These are phyloP conservation scores for Pachycephala philippinensis DNA, from an alignment of 2,113 vertebrate genomes.

Conservation along the genomic window DNA sequence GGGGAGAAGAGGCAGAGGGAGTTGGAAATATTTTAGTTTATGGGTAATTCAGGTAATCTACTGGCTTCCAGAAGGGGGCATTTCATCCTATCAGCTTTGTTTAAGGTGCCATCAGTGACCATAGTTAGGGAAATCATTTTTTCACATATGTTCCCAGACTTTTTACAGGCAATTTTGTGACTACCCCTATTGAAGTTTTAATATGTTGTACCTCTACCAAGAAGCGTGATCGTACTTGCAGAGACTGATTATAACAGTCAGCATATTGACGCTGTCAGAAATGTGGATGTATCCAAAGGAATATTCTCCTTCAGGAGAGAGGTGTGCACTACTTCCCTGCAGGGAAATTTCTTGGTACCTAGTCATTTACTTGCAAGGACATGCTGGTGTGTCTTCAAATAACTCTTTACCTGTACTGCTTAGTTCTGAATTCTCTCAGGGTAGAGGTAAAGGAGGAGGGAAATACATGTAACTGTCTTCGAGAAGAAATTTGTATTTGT, in stretches of 20 bases:
- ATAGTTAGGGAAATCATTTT: not conserved
- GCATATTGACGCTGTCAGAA: not conserved
- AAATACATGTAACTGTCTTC: not conserved
- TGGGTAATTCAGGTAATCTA: not conserved
- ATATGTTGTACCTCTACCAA: not conserved
- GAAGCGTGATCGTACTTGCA: not conserved
- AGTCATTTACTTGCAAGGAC: conserved; percentile 16
- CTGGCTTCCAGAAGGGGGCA: not conserved
- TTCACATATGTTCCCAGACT: not conserved
- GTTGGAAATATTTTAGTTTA: not conserved
- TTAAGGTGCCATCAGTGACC: not conserved
- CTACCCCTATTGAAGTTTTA: not conserved
- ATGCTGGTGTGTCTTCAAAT: not conserved
- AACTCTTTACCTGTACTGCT: not conserved
- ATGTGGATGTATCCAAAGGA: not conserved
- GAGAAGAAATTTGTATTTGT: not conserved
- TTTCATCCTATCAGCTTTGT: not conserved
- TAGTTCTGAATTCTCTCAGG: not conserved
- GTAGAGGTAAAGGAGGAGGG: not conserved
- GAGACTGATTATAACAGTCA: not conserved
- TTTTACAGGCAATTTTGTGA: not conserved
- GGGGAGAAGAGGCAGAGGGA: not conserved
- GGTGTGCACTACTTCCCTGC: not conserved
- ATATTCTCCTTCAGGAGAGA: not conserved
- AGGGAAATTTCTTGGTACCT: conserved; percentile 30